Conservation (phyloP, 2,888 invertebrate species). For the Patella depressa region DNA sequence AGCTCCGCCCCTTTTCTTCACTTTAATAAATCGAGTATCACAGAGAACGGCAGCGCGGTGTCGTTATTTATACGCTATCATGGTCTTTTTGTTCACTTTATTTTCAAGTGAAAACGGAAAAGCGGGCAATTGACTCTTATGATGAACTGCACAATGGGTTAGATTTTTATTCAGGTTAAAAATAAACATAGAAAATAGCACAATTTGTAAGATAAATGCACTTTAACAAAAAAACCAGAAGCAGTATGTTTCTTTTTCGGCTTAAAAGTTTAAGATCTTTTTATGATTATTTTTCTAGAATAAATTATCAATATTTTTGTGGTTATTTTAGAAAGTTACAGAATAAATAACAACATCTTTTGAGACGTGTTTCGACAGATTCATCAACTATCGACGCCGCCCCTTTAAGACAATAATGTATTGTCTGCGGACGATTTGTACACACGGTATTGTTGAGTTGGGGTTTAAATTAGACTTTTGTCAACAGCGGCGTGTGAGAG, state of each 20-base stretch:
- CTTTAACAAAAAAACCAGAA: too few species aligned
- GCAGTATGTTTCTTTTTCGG: too few species aligned
- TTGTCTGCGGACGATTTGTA: neutral
- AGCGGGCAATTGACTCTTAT: neutral
- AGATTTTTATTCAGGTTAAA: too few species aligned
- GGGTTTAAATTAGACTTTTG: neutral
- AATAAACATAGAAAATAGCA: too few species aligned
- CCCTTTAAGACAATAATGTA: slow-evolving; percentile 2
- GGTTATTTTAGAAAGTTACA: too few species aligned
- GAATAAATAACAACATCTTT: too few species aligned
- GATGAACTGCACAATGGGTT: neutral
- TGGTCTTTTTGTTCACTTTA: neutral
- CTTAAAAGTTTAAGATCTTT: too few species aligned
- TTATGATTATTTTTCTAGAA: too few species aligned
- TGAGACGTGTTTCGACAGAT: too few species aligned
- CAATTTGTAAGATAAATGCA: too few species aligned
- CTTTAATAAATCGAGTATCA: neutral
- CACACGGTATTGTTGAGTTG: neutral
- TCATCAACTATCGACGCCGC: too few species aligned
- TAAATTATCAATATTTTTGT: too few species aligned
- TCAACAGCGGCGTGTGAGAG: slow-evolving; percentile 6
- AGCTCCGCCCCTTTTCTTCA: neutral
- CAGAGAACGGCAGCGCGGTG: neutral
- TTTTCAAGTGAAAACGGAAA: slow-evolving; percentile 11
- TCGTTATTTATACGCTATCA: slow-evolving; percentile 1